These are phyloP conservation scores for Onychorhynchus coronatus DNA, from an alignment of 2,113 vertebrate genomes.

Conservation along the genomic window DNA sequence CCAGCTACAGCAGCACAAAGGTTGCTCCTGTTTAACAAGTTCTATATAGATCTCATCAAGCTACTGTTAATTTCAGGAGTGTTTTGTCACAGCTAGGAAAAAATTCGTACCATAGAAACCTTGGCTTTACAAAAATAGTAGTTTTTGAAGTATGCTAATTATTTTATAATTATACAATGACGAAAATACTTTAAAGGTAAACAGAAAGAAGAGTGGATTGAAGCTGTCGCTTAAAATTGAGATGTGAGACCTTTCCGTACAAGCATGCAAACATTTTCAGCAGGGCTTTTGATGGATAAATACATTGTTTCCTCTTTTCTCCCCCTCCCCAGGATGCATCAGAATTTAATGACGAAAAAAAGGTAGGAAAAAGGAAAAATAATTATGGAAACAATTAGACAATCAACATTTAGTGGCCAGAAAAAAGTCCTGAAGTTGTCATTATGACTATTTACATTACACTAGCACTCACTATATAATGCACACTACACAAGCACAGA, in stretches of 20 bases:
- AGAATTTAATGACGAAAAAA: not conserved
- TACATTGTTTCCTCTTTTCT: not conserved
- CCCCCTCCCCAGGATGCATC: not conserved
- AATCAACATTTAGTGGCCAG: not conserved
- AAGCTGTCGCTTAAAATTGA: conserved; percentile 10
- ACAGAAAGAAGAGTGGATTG: conserved; percentile 34
- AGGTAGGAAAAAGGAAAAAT: not conserved
- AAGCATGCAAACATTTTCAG: conserved; percentile 6
- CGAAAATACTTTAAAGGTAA: conserved; percentile 46
- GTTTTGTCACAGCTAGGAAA: conserved; percentile 57
- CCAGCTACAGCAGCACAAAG: not conserved
- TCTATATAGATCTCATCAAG: conserved; percentile 14
- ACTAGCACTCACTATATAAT: not conserved
- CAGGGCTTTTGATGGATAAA: not conserved
- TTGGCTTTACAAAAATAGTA: conserved; percentile 15
- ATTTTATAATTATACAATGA: conserved; percentile 57
- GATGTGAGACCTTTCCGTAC: not conserved
- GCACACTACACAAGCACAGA: not conserved
- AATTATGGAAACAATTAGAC: not conserved
- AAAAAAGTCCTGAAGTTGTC: not conserved
- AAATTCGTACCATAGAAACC: conserved; percentile 32
- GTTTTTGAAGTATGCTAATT: conserved; percentile 39
- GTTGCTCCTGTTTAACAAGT: conserved; percentile 1
- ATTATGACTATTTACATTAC: not conserved
- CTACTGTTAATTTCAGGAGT: conserved; percentile 43